phyloP scores from a whole-genome alignment of 2,888 invertebrate genomes.

The Parnassius glacialis region DNA sequence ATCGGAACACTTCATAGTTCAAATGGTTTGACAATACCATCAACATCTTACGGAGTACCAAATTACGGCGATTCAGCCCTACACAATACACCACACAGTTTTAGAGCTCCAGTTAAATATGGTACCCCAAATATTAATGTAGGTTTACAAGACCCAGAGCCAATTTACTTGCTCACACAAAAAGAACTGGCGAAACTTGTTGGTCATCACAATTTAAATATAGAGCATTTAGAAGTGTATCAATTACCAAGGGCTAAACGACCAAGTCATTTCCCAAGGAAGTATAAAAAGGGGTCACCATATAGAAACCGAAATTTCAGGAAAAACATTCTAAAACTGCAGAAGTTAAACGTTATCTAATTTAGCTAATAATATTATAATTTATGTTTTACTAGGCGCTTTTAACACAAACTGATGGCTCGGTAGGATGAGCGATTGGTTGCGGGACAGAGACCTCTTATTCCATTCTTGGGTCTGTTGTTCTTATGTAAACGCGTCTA shows the following conservation, averaged over 20 bases:
- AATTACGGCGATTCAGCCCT: constrained; percentile 30
- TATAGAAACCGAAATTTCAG: constrained; percentile 44
- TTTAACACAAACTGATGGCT: too few relatives aligned
- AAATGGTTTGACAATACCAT: constrained; percentile 7
- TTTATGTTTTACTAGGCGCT: too few relatives aligned
- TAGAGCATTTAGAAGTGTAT: constrained; percentile 63
- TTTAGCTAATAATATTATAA: neutral
- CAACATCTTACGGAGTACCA: constrained; percentile 22
- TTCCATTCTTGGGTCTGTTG: too few relatives aligned
- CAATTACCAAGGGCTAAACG: constrained; percentile 48
- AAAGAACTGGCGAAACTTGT: constrained; percentile 60
- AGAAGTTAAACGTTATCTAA: constrained; percentile 48
- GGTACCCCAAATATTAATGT: constrained; percentile 27
- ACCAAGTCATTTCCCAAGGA: constrained; percentile 41
- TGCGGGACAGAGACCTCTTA: too few relatives aligned
- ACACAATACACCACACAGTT: constrained; percentile 39
- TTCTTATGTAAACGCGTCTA: too few relatives aligned
- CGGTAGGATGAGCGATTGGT: too few relatives aligned
- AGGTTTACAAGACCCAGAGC: constrained; percentile 45
- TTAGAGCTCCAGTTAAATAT: constrained; percentile 29
- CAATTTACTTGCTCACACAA: constrained; percentile 65
- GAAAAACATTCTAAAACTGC: constrained; percentile 42
- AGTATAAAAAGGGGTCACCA: constrained; percentile 46
- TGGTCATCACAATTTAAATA: constrained; percentile 62
- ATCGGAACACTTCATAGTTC: constrained; percentile 15